Conservation (phyloP, 2,797 vertebrate species). For the Pseudochirops corinnae region DNA sequence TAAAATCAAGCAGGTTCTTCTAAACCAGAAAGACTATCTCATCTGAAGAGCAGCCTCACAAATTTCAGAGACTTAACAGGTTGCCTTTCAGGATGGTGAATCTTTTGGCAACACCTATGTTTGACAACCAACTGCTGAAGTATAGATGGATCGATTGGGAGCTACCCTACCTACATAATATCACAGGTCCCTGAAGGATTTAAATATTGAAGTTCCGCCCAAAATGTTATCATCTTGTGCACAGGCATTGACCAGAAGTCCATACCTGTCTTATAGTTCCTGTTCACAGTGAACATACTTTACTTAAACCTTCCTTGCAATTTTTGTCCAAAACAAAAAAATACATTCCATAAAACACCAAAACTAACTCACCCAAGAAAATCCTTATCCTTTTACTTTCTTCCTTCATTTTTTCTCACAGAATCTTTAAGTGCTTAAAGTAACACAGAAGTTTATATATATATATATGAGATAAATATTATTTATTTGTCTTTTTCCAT, state of each 20-base stretch:
- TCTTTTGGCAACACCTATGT: neutral
- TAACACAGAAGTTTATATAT: too few relatives aligned
- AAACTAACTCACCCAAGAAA: too few relatives aligned
- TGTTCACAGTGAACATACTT: too few relatives aligned
- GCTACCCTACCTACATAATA: neutral
- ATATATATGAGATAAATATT: neutral
- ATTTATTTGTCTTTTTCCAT: accelerated
- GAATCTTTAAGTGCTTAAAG: accelerated
- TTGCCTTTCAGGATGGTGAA: neutral
- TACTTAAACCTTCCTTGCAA: too few relatives aligned
- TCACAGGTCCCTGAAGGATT: neutral
- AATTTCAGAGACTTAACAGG: neutral
- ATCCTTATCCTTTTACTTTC: too few relatives aligned
- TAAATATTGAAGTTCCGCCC: neutral
- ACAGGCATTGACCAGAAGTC: accelerated
- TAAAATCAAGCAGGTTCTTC: neutral
- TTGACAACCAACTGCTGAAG: neutral
- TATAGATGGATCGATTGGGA: neutral
- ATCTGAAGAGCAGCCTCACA: neutral
- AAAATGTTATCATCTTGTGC: neutral
- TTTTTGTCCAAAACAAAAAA: too few relatives aligned
- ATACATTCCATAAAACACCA: too few relatives aligned
- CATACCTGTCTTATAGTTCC: too few relatives aligned
- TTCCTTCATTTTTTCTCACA: neutral
- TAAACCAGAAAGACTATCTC: neutral